Conservation (phyloP, 1,140 invertebrate genomes). For the Mycetomoellerius zeteki region DNA sequence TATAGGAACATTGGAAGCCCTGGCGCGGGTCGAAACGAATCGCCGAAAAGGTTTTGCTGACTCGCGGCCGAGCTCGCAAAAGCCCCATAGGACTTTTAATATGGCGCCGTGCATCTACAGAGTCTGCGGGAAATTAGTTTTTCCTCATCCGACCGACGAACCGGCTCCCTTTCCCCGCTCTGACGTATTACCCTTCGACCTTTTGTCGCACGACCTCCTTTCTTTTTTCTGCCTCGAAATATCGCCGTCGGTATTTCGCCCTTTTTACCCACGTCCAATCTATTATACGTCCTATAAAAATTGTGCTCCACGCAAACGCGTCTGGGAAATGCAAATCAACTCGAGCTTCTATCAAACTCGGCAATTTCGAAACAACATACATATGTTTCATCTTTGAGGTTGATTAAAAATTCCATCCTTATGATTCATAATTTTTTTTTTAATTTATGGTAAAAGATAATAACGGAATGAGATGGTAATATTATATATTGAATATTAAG, state of each 20-base stretch:
- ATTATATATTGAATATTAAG: too few species aligned
- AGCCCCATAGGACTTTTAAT: slow-evolving; percentile 77
- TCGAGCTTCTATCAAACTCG: neutral
- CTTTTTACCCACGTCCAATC: neutral
- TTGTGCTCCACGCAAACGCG: neutral
- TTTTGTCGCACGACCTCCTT: slow-evolving; percentile 64
- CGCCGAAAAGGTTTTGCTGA: slow-evolving; percentile 83
- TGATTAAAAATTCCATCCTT: slow-evolving; percentile 3
- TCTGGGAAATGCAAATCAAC: neutral
- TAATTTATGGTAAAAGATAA: neutral
- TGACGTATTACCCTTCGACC: slow-evolving; percentile 75
- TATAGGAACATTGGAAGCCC: slow-evolving; percentile 65
- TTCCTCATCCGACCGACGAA: slow-evolving; percentile 61
- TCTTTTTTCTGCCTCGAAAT: slow-evolving; percentile 57
- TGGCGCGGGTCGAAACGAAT: slow-evolving; percentile 76
- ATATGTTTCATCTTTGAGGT: neutral
- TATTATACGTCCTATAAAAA: slow-evolving; percentile 20
- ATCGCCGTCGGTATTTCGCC: neutral
- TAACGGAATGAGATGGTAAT: neutral
- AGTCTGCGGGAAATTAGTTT: slow-evolving; percentile 80
- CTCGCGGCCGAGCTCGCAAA: slow-evolving; percentile 62
- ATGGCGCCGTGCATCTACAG: slow-evolving; percentile 63
- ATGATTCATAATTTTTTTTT: neutral
- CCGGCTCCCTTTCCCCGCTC: neutral
- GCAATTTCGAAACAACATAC: neutral